A percentile compares a stretch with the other conserved stretches of the same genome.
phyloP scores from a whole-genome alignment of 2,113 vertebrate species.

The Anolis sagrei region DNA sequence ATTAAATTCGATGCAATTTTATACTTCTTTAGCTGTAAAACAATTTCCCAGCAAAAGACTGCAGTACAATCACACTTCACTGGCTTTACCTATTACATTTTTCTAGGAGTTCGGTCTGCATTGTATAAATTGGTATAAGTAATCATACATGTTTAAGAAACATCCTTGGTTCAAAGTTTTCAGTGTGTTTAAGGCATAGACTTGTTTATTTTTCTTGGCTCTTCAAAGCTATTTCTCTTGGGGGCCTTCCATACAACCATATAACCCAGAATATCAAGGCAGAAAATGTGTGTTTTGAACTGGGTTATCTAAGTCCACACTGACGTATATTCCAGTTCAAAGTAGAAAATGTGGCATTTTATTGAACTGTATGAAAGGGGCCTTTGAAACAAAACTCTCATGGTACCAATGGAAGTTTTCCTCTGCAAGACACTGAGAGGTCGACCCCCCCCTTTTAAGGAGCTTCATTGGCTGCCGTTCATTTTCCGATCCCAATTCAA shows the following conservation, averaged over 20 bases:
- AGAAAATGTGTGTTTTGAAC: too few species aligned
- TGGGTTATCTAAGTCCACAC: too few species aligned
- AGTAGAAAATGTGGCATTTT: too few species aligned
- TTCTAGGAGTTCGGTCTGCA: neutral
- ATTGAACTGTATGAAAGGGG: too few species aligned
- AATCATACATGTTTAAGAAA: neutral
- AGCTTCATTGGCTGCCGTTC: too few species aligned
- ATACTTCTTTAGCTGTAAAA: neutral
- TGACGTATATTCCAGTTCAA: too few species aligned
- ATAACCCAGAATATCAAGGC: too few species aligned
- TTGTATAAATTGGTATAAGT: neutral
- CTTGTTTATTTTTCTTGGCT: neutral
- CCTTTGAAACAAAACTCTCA: neutral
- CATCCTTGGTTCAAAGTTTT: neutral
- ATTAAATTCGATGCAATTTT: neutral
- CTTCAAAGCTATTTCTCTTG: neutral
- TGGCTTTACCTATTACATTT: neutral
- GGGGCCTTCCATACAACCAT: too few species aligned
- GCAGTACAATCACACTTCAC: neutral
- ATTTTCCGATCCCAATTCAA: too few species aligned
- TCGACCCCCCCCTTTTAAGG: too few species aligned
- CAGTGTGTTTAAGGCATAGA: neutral
- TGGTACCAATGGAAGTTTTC: neutral
- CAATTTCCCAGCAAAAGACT: neutral
- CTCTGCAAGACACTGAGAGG: neutral